Evolutionary conservation across 2,113 vertebrate species (phyloP), one percentile per base, ranked within the genome.

Genomic region (Corythoichthys intestinalis): DNA sequence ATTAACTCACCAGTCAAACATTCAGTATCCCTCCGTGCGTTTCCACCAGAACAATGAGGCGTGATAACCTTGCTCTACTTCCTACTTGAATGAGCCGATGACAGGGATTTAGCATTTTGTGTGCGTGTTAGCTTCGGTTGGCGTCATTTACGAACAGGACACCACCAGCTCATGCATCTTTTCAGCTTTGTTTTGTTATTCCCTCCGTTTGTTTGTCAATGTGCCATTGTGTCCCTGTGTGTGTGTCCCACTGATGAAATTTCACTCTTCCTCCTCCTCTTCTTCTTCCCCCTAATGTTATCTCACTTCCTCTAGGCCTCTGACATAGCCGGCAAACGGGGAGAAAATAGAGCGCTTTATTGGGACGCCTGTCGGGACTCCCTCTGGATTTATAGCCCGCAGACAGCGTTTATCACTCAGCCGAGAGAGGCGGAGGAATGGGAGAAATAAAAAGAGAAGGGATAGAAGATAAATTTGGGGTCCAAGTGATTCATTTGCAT

Each of bases 311-410:
- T 89, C 77, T 80, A 79, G 84, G 82, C 77, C 83, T 71, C 78
- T 65, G 75, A 82, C 74, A 82, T 83, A 81, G 73, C 74, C 76
- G 74, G 75, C 87, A 80, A 89, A 86, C 78, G 74, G 85, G 72
- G 85, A 82, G 83, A 90, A 90, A 90, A 88, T 87, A 76, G 87
- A 89, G 85, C 78, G 76, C 86, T 90, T 90, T 88, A 90, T 86
- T 89, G 86, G 85, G 82, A 78, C 73, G 84, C 79, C 85, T 90
- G 88, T 90, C 88, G 82, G 84, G 84, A 78, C 76, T 84, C 80
- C 80, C 78, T 64, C 77, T 69, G 80, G 81, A 90, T 90, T 90
- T 87, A 90, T 87, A 78, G 69, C 79, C 85, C 76, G 80, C 82
- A 88, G 88, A 89, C 86, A 79, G 81, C 73, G 79, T 88, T 91